Evolutionary conservation across 2,113 vertebrate genomes (phyloP).

Genomic region (Asarcornis scutulata): DNA sequence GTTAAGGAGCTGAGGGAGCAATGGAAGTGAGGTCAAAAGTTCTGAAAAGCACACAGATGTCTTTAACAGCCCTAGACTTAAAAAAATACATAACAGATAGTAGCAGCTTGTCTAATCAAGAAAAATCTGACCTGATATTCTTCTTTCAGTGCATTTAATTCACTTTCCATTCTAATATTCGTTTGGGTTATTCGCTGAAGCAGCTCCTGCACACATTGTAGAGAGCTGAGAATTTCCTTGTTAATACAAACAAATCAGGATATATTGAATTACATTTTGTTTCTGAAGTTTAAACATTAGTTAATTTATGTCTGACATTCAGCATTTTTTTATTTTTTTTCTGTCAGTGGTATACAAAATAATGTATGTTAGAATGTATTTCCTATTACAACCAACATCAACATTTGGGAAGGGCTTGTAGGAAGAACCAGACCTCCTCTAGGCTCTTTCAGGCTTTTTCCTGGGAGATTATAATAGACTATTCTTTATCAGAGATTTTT

Average conservation of each 20-base stretch:
- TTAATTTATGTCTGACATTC: neutral
- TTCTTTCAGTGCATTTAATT: conserved; percentile 81
- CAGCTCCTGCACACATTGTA: conserved; percentile 84
- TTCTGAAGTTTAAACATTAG: neutral
- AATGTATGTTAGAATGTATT: neutral
- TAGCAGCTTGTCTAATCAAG: conserved; percentile 47
- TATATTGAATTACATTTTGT: neutral
- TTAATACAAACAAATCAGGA: conserved; percentile 27
- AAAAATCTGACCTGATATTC: conserved; percentile 83
- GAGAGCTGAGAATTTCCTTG: conserved; percentile 85
- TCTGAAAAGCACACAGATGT: conserved; percentile 60
- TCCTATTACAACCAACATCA: neutral
- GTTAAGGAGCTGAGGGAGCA: conserved; percentile 63
- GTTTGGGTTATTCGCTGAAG: conserved; percentile 83
- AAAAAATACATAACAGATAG: conserved; percentile 25
- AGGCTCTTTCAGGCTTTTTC: neutral
- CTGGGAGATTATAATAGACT: neutral
- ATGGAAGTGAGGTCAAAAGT: conserved; percentile 57
- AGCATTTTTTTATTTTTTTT: neutral
- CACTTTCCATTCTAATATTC: conserved; percentile 77
- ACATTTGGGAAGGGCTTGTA: neutral
- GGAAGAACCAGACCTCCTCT: neutral
- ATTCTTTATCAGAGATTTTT: neutral
- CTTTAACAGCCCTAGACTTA: conserved; percentile 40
- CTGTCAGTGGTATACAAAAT: neutral